phyloP scores from a whole-genome alignment of 2,797 vertebrate species.

The Scleropages formosus region DNA sequence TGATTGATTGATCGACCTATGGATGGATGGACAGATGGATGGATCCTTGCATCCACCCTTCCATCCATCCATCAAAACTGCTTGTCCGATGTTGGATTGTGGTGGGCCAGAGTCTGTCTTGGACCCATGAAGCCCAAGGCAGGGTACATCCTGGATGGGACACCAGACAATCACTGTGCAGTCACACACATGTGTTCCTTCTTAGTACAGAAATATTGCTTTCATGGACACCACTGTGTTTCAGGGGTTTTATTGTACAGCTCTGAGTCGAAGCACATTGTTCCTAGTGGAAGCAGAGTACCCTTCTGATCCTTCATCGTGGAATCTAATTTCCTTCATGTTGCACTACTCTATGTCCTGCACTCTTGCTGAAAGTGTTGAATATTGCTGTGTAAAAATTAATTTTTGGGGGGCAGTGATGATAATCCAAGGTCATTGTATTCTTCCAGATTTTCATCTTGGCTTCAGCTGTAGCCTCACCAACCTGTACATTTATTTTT shows the following conservation, averaged over 20 bases:
- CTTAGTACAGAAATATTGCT: no score
- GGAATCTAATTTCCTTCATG: conserved; percentile 1
- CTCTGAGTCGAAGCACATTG: not conserved
- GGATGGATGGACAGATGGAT: no score
- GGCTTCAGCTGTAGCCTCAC: not conserved
- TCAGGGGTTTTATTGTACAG: not conserved
- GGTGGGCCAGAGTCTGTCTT: no score
- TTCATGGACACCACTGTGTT: not conserved
- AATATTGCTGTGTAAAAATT: not conserved
- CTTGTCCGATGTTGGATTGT: no score
- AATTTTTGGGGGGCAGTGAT: conserved; percentile 4
- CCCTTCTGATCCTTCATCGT: not conserved
- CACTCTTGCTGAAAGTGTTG: not conserved
- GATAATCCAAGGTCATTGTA: not conserved
- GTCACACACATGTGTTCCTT: no score
- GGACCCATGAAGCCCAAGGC: no score
- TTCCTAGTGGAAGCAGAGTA: not conserved
- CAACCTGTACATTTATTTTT: conserved; percentile 1
- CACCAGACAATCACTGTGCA: no score
- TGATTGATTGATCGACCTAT: no score
- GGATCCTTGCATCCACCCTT: no score
- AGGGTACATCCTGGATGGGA: no score
- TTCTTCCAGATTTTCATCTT: conserved; percentile 23
- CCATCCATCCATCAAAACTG: no score
- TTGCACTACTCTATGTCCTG: not conserved